These are phyloP conservation scores for Junonia oenone DNA, from an alignment of 2,888 invertebrate species.

Conservation along the genomic window DNA sequence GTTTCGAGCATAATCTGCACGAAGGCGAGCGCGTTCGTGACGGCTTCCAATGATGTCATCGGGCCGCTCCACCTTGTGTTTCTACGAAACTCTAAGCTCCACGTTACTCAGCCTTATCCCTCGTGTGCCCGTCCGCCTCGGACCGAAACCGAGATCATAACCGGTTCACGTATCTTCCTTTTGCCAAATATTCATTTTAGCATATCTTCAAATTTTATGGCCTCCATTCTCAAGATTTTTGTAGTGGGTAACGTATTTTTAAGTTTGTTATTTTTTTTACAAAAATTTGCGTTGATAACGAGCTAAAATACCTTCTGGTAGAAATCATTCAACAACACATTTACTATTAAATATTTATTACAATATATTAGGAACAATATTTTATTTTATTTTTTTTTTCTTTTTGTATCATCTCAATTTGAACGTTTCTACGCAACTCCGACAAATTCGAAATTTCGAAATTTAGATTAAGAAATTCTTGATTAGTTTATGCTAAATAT, in stretches of 20 bases:
- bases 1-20: conserved; percentile 21
- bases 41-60: conserved; percentile 65
- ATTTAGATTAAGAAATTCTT: too few relatives aligned
- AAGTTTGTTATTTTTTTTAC: conserved; percentile 2
- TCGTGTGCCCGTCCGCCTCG: conserved; percentile 55
- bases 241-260: conserved; percentile 12
- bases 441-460: too few relatives aligned
- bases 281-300: not conserved
- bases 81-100: conserved; percentile 65
- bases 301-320: not conserved
- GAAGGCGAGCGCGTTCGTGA: conserved; percentile 58
- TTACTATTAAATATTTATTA: too few relatives aligned
- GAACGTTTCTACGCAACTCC: too few relatives aligned
- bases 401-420: too few relatives aligned
- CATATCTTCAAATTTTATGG: conserved; percentile 26
- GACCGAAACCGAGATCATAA: conserved; percentile 50
- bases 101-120: conserved; percentile 54
- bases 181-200: conserved; percentile 33
- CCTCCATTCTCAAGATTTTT: conserved; percentile 4
- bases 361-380: not conserved
- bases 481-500: too few relatives aligned
- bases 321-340: too few relatives aligned
- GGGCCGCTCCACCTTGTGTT: conserved; percentile 51
- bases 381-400: too few relatives aligned
- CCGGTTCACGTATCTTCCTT: conserved; percentile 55